These are phyloP conservation scores for Vulpes vulpes DNA, from an alignment of 2,113 vertebrate genomes.

Conservation along the genomic window DNA sequence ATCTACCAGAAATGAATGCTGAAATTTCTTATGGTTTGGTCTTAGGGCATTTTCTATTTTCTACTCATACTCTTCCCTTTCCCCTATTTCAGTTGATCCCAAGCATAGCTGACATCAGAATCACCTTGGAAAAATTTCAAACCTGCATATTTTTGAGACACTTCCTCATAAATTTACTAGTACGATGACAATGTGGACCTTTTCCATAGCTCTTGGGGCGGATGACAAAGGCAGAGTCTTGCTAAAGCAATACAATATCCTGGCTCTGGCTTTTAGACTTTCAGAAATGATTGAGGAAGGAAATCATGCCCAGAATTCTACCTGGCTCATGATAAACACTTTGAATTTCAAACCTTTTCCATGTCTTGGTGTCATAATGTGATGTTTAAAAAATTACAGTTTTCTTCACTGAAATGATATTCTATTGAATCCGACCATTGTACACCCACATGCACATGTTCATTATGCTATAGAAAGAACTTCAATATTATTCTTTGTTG, in stretches of 20 bases:
- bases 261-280: neutral
- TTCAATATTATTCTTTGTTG: neutral
- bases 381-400: neutral
- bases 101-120: neutral
- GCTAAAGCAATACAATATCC: neutral
- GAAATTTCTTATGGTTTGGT: neutral
- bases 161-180: neutral
- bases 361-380: neutral
- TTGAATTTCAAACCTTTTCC: neutral
- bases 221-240: neutral
- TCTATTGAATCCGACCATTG: neutral
- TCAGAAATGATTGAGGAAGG: neutral
- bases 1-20: neutral
- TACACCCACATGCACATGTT: neutral
- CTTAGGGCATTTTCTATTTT: neutral
- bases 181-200: neutral
- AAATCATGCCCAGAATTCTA: neutral
- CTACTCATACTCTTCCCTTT: neutral
- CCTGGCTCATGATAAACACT: neutral
- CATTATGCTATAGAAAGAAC: neutral
- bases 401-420: neutral
- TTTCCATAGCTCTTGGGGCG: neutral
- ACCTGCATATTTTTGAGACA: neutral
- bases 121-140: neutral
- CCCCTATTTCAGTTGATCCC: neutral